These are phyloP conservation scores for Microctenopoma stevenorrisi DNA, from an alignment of 2,797 vertebrate genomes.

Conservation along the genomic window DNA sequence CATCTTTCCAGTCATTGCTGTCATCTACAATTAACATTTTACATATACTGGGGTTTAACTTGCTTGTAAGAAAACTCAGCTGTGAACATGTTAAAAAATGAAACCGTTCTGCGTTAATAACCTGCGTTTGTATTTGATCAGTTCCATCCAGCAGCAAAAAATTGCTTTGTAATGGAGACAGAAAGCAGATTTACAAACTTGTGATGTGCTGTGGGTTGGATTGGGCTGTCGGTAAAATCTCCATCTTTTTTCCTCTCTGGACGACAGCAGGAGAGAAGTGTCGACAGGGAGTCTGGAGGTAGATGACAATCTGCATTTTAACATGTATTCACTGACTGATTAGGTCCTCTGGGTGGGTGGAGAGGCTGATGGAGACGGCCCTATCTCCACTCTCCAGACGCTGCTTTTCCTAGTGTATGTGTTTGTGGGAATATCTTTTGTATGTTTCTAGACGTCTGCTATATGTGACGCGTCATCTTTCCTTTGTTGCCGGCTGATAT, in stretches of 20 bases:
- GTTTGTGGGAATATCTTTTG: slow-evolving; percentile 40
- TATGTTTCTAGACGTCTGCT: slow-evolving; percentile 14
- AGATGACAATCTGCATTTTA: slow-evolving; percentile 70
- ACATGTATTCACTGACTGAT: slow-evolving; percentile 72
- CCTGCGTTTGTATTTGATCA: slow-evolving; percentile 14
- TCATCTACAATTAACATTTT: not conserved
- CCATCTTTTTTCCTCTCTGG: slow-evolving; percentile 39
- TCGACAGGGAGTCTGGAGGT: slow-evolving; percentile 57
- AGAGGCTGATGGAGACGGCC: slow-evolving; percentile 62
- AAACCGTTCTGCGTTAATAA: slow-evolving; percentile 17
- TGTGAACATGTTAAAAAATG: slow-evolving; percentile 6
- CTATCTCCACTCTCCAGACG: slow-evolving; percentile 76
- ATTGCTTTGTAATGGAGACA: slow-evolving; percentile 7
- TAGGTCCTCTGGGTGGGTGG: slow-evolving; percentile 74
- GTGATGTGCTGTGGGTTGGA: slow-evolving; percentile 43
- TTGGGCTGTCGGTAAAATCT: slow-evolving; percentile 39
- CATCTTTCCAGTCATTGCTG: not conserved
- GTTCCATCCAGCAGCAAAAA: slow-evolving; percentile 1
- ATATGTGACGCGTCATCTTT: slow-evolving; percentile 25
- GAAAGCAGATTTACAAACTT: not conserved
- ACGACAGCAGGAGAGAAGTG: slow-evolving; percentile 37
- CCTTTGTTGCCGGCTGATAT: not conserved
- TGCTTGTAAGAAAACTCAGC: too few species aligned
- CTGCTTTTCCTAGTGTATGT: slow-evolving; percentile 33
- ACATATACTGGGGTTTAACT: too few species aligned